Evolutionary conservation across 2,113 vertebrate genomes (phyloP).

Genomic region (Embiotoca jacksoni): DNA sequence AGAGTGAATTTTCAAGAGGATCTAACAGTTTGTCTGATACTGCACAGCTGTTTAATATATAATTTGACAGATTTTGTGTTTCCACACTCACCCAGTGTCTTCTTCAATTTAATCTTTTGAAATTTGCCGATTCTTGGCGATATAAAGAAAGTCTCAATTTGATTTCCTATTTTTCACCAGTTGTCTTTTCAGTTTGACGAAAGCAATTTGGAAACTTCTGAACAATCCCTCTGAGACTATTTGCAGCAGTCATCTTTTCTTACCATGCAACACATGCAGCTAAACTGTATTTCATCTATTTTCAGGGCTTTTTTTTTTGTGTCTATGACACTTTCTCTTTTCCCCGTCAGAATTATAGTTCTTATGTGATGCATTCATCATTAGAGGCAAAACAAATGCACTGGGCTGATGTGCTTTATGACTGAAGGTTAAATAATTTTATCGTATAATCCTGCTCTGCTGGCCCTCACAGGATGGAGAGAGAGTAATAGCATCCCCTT

Average conservation of each 20-base stretch:
- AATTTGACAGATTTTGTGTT: neutral
- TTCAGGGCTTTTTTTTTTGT: neutral
- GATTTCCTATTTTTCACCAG: neutral
- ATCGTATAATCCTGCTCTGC: slow-evolving; percentile 48
- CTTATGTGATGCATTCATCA: slow-evolving; percentile 28
- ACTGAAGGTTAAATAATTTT: slow-evolving; percentile 64
- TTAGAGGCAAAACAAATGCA: slow-evolving; percentile 43
- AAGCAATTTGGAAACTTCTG: slow-evolving; percentile 16
- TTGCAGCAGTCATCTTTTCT: neutral
- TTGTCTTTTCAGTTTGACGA: neutral
- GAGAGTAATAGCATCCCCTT: slow-evolving; percentile 52
- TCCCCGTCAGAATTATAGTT: slow-evolving; percentile 19
- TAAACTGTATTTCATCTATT: neutral
- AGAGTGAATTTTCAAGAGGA: neutral
- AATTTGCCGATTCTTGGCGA: neutral
- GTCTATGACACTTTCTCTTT: slow-evolving; percentile 15
- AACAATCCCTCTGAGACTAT: neutral
- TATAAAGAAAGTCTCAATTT: neutral
- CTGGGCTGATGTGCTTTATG: slow-evolving; percentile 45
- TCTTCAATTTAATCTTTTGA: neutral
- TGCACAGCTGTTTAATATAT: neutral
- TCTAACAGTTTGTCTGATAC: neutral
- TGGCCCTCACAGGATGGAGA: slow-evolving; percentile 30
- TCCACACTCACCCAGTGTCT: neutral
- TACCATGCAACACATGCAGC: neutral